These are phyloP conservation scores for Euwallacea fornicatus DNA, from an alignment of 1,140 invertebrate species.

Conservation along the genomic window DNA sequence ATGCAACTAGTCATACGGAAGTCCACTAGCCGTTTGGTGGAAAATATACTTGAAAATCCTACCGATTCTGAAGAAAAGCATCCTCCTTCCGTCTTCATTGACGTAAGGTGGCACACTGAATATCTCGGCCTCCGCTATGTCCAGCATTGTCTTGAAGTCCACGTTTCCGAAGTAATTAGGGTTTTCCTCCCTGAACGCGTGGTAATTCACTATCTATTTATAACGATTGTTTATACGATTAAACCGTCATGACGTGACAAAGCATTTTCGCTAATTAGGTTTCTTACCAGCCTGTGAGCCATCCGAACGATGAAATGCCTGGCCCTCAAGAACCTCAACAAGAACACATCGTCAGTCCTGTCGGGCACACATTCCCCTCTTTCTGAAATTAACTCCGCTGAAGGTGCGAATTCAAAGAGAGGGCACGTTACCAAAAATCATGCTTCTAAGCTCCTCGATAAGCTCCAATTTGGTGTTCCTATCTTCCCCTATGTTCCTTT, in stretches of 20 bases:
- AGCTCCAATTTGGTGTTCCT: conserved; percentile 53
- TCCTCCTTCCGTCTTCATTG: conserved; percentile 68
- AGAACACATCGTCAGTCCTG: conserved; percentile 78
- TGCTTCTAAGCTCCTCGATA: conserved; percentile 68
- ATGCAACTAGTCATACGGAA: no score
- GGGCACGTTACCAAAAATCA: conserved; percentile 68
- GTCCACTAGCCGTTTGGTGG: no score
- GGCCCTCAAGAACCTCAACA: conserved; percentile 81
- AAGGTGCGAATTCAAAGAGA: not conserved
- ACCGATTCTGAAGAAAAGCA: conserved; percentile 70
- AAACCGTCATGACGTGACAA: not conserved
- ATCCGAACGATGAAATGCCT: conserved; percentile 77
- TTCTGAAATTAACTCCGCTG: conserved; percentile 57
- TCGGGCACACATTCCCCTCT: conserved; percentile 72
- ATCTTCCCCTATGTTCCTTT: conserved; percentile 57
- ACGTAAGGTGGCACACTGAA: conserved; percentile 72
- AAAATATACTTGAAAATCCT: conserved; percentile 5
- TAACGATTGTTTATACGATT: not conserved
- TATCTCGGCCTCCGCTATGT: conserved; percentile 69
- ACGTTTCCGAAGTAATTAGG: conserved; percentile 67
- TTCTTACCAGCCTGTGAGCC: conserved; percentile 78
- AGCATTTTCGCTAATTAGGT: not conserved
- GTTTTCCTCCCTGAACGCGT: conserved; percentile 72
- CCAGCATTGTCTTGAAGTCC: conserved; percentile 64
- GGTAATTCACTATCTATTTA: conserved; percentile 71